Evolutionary conservation across 1,140 invertebrate species (phyloP), one percentile per base, ranked within the genome.

Genomic region (Conus ventricosus): DNA sequence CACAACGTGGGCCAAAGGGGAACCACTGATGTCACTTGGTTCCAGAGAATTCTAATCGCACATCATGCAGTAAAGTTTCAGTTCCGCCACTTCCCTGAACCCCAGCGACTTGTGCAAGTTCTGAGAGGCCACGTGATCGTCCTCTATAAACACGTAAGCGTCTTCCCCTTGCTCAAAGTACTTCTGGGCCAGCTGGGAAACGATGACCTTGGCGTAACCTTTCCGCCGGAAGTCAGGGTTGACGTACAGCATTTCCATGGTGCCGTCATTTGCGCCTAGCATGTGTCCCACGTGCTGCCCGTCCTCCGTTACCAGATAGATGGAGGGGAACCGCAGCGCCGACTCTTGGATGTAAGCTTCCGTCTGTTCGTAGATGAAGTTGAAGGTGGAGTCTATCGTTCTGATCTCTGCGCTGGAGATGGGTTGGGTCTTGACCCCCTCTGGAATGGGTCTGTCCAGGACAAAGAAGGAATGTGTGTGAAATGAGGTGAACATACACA

Each of bases 201-300:
- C 54, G 53, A 87, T 57, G n/a, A 87, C 75, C 27, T 87, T 87
- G 60, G 76, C 78, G 15, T 78, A 87, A 39, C 86, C 86, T 81
- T 81, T 53, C 25, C 86, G 27, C n/a, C 86, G 75, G 57, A 87
- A 87, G 11, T 80, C 76, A 17, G 75, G 76, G 27, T 87, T 53
- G 11, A 87, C 27, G 53, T 87, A 87, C 60, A 87, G 75, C 75
- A 87, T 55, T 13, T 76, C 86, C 76, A 87, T 87, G 86, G 51
- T 27, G 53, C 75, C 76, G 20, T 23, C 23, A 54, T 25, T 80
- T 4, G 23, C 5, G 2, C 78, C 86, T 17, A 87, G 13, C 86
- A 87, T 87, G 39, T 87, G 78, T 53, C 86, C 86, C 17, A 87
- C 78, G 27, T 81, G 78, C 13, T 27, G 53, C 5, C 78, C 86